Percentiles rank a stretch among this genome's conserved stretches.
These are phyloP conservation scores for Neuroscelio doddi DNA, from an alignment of 2,888 invertebrate genomes.

Conservation along the genomic window DNA sequence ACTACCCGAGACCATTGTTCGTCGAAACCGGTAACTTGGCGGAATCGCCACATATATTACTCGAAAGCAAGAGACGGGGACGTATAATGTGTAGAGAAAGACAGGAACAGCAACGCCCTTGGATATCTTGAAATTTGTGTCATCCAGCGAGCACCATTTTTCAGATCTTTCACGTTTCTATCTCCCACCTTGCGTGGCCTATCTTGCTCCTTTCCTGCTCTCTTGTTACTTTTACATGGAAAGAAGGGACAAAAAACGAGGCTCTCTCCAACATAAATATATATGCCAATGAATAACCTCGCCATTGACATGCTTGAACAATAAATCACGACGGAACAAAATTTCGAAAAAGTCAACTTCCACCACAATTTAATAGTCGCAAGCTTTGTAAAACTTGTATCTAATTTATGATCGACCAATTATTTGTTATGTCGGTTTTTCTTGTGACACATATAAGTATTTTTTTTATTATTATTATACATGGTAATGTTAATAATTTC, in stretches of 20 bases:
- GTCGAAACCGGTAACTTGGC: slow-evolving; percentile 62
- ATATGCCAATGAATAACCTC: slow-evolving; percentile 1
- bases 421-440: too few relatives aligned
- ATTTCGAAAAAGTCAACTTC: too few relatives aligned
- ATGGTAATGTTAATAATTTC: too few relatives aligned
- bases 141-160: slow-evolving; percentile 33
- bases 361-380: too few relatives aligned
- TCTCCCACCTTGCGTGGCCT: not conserved
- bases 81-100: too few relatives aligned
- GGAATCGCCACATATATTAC: slow-evolving; percentile 69
- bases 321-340: not conserved
- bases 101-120: too few relatives aligned
- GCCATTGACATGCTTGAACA: not conserved
- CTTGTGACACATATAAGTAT: too few relatives aligned
- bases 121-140: slow-evolving; percentile 7
- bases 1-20: slow-evolving; percentile 64
- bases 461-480: too few relatives aligned
- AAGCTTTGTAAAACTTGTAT: too few relatives aligned
- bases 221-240: too few relatives aligned
- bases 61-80: slow-evolving; percentile 31
- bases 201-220: slow-evolving; percentile 14
- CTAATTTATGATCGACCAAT: too few relatives aligned
- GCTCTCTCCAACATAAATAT: not conserved
- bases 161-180: slow-evolving; percentile 20
- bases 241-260: not conserved